phyloP scores from a whole-genome alignment of 2,888 invertebrate species.

The Chrysina gloriosa region DNA sequence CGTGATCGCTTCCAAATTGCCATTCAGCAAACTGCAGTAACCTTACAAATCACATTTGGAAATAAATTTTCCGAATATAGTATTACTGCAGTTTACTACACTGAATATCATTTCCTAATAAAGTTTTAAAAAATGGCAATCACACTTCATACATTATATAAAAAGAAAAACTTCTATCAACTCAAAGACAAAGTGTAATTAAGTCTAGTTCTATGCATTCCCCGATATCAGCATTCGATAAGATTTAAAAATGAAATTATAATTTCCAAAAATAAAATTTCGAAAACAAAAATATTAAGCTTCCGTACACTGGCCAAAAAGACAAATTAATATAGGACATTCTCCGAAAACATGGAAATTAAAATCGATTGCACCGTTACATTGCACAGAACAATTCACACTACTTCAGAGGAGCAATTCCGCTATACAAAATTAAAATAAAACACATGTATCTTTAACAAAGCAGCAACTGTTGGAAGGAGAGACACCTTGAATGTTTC shows the following conservation, averaged over 20 bases:
- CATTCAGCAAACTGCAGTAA: constrained; percentile 17
- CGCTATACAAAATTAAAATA: constrained; percentile 6
- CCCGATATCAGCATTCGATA: constrained; percentile 3
- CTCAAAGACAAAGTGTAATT: constrained; percentile 1
- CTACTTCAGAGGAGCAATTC: not conserved
- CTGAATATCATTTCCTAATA: not conserved
- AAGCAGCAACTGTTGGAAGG: constrained; percentile 27
- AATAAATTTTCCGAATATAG: not conserved
- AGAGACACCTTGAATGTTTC: constrained; percentile 7
- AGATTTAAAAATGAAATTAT: too few relatives aligned
- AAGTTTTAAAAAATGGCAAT: constrained; percentile 1
- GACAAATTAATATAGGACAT: not conserved
- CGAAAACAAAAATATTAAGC: not conserved
- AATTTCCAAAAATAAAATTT: constrained; percentile 21
- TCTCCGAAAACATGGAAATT: constrained; percentile 6
- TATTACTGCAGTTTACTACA: constrained; percentile 22
- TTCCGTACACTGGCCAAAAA: not conserved
- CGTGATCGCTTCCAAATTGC: constrained; percentile 29
- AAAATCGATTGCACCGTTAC: constrained; percentile 39
- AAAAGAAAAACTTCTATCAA: not conserved
- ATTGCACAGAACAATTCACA: constrained; percentile 40
- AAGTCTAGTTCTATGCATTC: constrained; percentile 29
- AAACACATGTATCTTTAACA: constrained; percentile 7
- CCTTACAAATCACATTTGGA: too few relatives aligned
- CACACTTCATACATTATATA: constrained; percentile 8